Conservation (phyloP, 2,113 vertebrate species). For the Melanocharis versteri region DNA sequence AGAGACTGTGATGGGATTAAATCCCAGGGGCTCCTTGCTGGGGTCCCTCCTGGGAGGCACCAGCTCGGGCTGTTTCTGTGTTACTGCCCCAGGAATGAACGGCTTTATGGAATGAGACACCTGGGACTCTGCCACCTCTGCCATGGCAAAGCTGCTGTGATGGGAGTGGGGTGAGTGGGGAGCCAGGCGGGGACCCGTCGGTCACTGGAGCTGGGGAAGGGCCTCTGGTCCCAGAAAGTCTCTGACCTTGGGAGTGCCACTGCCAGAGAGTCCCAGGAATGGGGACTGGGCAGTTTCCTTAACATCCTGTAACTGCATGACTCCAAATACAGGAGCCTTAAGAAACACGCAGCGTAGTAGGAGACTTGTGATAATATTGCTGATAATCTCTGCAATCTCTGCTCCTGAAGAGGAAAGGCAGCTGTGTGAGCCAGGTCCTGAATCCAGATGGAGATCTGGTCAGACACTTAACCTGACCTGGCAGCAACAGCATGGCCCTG, state of each 20-base stretch:
- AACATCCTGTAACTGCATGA: not conserved
- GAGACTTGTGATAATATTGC: not conserved
- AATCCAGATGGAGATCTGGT: not conserved
- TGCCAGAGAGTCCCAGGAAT: not conserved
- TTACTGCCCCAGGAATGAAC: not conserved
- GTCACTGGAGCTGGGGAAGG: not conserved
- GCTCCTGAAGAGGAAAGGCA: not conserved
- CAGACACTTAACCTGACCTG: not conserved
- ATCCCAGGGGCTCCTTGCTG: not conserved
- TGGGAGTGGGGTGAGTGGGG: not conserved
- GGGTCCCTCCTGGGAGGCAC: not conserved
- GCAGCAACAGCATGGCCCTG: not conserved
- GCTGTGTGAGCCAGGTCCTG: not conserved
- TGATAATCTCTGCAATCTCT: not conserved
- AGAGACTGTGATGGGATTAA: not conserved
- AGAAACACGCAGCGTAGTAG: accelerated
- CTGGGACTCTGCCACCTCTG: not conserved
- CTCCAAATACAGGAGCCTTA: not conserved
- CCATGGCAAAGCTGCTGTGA: not conserved
- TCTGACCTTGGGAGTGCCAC: not conserved
- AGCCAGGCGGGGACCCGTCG: not conserved
- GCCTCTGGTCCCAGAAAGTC: not conserved
- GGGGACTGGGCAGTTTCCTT: not conserved
- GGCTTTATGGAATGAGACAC: not conserved
- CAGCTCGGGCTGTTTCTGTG: not conserved